A percentile compares a stretch with the other conserved stretches of the same genome.
Evolutionary conservation across 1,140 invertebrate species (phyloP).

Genomic region (Nylanderia fulva): DNA sequence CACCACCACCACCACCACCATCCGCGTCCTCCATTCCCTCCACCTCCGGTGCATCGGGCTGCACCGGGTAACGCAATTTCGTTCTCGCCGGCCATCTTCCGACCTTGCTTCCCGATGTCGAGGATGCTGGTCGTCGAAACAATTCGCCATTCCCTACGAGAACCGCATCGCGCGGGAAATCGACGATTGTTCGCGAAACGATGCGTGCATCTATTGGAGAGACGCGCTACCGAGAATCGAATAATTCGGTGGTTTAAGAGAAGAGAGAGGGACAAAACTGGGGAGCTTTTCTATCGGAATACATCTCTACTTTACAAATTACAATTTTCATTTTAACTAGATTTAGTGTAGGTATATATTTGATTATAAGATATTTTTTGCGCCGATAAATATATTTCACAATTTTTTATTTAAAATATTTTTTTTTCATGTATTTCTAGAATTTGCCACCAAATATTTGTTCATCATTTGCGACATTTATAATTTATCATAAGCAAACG

Average conservation of each 20-base stretch:
- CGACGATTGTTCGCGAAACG: conserved; percentile 27
- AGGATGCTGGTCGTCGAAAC: conserved; percentile 19
- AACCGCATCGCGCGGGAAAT: conserved; percentile 23
- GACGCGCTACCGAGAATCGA: neutral
- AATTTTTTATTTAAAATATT: no score
- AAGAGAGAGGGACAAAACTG: neutral
- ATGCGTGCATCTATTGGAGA: neutral
- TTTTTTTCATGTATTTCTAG: no score
- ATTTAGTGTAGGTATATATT: no score
- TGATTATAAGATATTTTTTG: no score
- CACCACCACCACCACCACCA: conserved; percentile 13
- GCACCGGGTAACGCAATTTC: conserved; percentile 48
- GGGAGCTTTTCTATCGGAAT: neutral
- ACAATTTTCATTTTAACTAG: neutral
- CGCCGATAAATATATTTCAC: no score
- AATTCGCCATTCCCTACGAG: conserved; percentile 51
- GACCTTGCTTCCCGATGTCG: conserved; percentile 37
- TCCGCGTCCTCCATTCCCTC: conserved; percentile 12
- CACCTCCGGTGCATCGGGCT: neutral
- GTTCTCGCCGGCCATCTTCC: conserved; percentile 60
- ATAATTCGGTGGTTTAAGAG: neutral
- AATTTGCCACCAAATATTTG: neutral
- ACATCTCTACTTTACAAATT: neutral
- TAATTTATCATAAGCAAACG: neutral
- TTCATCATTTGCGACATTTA: neutral